Evolutionary conservation across 2,113 vertebrate genomes (phyloP).

Genomic region (Sinocyclocheilus rhinocerous): DNA sequence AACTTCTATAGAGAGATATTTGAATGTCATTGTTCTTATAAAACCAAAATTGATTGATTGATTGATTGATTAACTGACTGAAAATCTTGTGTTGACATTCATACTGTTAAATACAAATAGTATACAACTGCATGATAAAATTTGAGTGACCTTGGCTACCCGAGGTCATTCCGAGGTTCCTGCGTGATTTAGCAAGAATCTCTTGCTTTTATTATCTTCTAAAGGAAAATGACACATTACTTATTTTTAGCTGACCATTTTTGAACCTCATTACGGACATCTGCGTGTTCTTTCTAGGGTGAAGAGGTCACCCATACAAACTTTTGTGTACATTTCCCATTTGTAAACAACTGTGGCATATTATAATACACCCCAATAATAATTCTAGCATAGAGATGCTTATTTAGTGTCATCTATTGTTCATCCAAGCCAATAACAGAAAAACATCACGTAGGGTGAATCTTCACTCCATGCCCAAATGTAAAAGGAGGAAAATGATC

Average conservation of each 20-base stretch:
- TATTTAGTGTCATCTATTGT: slow-evolving; percentile 66
- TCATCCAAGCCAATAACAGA: slow-evolving; percentile 59
- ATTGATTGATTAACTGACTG: neutral
- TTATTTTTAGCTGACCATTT: slow-evolving; percentile 58
- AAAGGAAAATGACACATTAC: slow-evolving; percentile 50
- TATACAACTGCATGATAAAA: neutral
- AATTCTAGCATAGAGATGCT: slow-evolving; percentile 58
- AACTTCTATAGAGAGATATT: neutral
- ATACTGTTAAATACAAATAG: neutral
- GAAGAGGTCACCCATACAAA: slow-evolving; percentile 53
- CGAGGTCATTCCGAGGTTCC: neutral
- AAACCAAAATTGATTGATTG: neutral
- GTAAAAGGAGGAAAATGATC: neutral
- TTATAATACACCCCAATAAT: slow-evolving; percentile 56
- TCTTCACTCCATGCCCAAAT: slow-evolving; percentile 3
- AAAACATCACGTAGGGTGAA: slow-evolving; percentile 74
- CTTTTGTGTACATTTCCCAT: slow-evolving; percentile 51
- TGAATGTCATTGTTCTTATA: neutral
- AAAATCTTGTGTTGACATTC: neutral
- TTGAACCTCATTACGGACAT: slow-evolving; percentile 41
- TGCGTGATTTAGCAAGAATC: neutral
- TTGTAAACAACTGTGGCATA: slow-evolving; percentile 62
- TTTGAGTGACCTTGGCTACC: neutral
- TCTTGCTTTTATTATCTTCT: slow-evolving; percentile 1
- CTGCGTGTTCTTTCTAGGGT: slow-evolving; percentile 39